A percentile compares a stretch with the other conserved stretches of the same genome.
Evolutionary conservation across 2,888 invertebrate species (phyloP).

Genomic region (Ophion costatus): DNA sequence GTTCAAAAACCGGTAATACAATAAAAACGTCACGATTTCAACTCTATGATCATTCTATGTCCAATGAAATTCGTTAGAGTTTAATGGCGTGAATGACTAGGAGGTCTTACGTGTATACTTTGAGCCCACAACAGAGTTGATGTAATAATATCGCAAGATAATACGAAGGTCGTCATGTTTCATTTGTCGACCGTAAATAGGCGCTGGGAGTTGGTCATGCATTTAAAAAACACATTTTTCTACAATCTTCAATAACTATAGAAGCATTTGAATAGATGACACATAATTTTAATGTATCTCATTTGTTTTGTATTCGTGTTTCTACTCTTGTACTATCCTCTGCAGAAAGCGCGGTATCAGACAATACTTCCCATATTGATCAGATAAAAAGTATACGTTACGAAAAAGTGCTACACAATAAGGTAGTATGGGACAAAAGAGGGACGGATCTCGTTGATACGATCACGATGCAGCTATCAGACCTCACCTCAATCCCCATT

Average conservation of each 20-base stretch:
- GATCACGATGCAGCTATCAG: conserved; percentile 8
- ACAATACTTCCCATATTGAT: neutral
- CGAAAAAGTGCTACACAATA: neutral
- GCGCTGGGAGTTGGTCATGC: too few species aligned
- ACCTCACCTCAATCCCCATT: neutral
- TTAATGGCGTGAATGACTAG: too few species aligned
- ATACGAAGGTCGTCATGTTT: too few species aligned
- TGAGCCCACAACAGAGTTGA: too few species aligned
- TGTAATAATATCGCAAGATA: too few species aligned
- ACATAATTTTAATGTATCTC: neutral
- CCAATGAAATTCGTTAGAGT: too few species aligned
- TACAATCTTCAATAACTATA: neutral
- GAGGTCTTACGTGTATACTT: too few species aligned
- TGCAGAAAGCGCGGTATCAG: neutral
- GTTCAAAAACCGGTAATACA: too few species aligned
- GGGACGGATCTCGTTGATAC: neutral
- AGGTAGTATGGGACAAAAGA: conserved; percentile 10
- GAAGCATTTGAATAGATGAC: neutral
- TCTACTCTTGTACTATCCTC: neutral
- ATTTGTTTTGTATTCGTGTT: neutral
- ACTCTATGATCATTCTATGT: too few species aligned
- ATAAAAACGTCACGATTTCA: too few species aligned
- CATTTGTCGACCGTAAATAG: too few species aligned
- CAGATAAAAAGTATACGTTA: neutral
- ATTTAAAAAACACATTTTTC: neutral